Conservation (phyloP, 2,113 vertebrate species). For the Myanophis thanlyinensis region DNA sequence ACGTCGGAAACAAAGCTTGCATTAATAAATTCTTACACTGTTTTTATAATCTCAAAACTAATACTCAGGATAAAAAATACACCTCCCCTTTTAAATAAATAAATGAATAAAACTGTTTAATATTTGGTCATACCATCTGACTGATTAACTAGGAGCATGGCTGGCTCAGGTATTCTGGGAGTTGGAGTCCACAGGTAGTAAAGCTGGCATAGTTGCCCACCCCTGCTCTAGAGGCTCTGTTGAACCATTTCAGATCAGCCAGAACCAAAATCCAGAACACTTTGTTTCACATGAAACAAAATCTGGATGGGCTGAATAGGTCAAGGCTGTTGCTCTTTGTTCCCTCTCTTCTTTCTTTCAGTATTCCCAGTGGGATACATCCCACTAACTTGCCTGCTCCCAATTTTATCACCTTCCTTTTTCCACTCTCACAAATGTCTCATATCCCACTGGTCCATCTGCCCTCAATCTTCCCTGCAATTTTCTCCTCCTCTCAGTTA, state of each 20-base stretch:
- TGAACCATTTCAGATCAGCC: neutral
- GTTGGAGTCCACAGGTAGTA: neutral
- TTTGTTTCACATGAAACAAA: neutral
- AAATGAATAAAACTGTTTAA: neutral
- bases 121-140: neutral
- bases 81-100: neutral
- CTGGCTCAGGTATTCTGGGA: neutral
- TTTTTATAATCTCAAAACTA: neutral
- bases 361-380: neutral
- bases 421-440: neutral
- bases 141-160: neutral
- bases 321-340: neutral
- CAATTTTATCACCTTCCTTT: neutral
- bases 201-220: neutral
- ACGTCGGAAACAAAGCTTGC: neutral
- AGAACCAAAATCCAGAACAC: neutral
- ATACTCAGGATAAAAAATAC: neutral
- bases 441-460: neutral
- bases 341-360: neutral
- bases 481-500: neutral
- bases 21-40: neutral
- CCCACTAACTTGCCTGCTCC: neutral
- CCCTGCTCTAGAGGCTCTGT: neutral
- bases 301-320: neutral
- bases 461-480: neutral